Conservation (phyloP, 2,797 vertebrate species). For the Enteromius paludinosus region DNA sequence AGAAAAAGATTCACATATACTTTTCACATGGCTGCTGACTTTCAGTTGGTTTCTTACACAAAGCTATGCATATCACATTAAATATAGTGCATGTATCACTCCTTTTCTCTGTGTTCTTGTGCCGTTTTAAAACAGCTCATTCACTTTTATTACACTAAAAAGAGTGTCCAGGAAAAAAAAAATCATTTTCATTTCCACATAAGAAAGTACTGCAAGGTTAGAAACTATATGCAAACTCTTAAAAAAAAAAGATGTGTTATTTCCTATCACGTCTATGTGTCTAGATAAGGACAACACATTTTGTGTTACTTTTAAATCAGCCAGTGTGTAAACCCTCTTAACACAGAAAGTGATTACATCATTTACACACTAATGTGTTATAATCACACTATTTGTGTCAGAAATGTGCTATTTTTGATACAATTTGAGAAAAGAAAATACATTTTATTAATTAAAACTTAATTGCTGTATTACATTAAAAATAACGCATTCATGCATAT, state of each 20-base stretch:
- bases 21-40: no score
- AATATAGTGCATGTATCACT: background rate
- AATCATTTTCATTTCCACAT: background rate
- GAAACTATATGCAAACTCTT: background rate
- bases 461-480: background rate
- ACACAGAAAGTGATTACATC: background rate
- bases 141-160: background rate
- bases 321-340: background rate
- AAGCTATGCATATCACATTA: background rate
- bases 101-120: background rate
- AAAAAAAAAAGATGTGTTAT: background rate
- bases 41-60: background rate
- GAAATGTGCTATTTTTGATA: background rate
- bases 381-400: conserved; percentile 5
- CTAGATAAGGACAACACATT: conserved; percentile 2
- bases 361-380: background rate
- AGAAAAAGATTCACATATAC: background rate
- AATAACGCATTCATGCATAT: background rate
- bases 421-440: background rate
- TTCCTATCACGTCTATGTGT: background rate
- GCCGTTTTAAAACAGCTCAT: background rate
- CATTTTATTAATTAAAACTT: background rate
- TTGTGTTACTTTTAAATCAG: conserved; percentile 13
- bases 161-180: background rate
- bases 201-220: background rate